phyloP scores from a whole-genome alignment of 2,797 vertebrate genomes.

The Chiloscyllium punctatum region DNA sequence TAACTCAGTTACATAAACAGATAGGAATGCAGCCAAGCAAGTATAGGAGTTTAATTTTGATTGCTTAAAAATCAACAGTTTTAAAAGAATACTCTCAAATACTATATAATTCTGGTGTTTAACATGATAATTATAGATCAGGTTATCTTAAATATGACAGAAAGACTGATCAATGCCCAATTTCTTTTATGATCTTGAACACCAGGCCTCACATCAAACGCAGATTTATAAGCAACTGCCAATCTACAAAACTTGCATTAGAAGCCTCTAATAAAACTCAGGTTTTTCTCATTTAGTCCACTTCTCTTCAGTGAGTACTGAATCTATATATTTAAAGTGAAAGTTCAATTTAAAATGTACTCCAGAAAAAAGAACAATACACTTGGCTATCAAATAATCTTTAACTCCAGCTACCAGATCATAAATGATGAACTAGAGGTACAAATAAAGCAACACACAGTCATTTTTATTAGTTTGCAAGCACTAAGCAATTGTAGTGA shows the following conservation, averaged over 20 bases:
- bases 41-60: neutral
- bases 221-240: neutral
- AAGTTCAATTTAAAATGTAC: neutral
- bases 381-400: neutral
- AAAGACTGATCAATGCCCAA: neutral
- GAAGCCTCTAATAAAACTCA: neutral
- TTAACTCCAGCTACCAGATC: neutral
- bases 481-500: neutral
- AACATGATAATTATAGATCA: neutral
- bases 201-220: neutral
- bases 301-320: neutral
- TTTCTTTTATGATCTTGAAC: neutral
- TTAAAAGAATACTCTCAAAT: neutral
- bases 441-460: neutral
- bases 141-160: neutral
- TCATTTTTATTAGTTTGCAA: neutral
- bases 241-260: neutral
- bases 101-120: neutral
- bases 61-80: neutral
- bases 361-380: neutral
- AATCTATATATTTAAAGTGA: neutral
- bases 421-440: neutral
- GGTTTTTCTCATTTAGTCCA: neutral
- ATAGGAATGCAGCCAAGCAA: neutral
- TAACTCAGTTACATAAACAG: conserved; percentile 15